Conservation (phyloP, 2,888 invertebrate genomes). For the Alloplasta piceator region DNA sequence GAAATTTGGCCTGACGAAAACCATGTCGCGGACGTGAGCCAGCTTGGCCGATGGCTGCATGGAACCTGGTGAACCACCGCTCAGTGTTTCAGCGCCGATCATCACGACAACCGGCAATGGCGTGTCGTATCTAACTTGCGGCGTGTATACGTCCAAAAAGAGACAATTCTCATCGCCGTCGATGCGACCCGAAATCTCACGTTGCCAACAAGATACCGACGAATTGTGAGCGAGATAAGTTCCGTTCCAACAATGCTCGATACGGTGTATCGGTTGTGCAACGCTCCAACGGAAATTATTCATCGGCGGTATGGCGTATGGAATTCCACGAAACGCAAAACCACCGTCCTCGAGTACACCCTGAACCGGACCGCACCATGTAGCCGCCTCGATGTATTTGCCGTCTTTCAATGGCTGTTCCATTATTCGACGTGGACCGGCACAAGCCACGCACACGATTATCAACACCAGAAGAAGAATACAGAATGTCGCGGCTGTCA, state of each 20-base stretch:
- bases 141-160: slow-evolving; percentile 92
- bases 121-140: slow-evolving; percentile 90
- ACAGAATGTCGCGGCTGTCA: slow-evolving; percentile 85
- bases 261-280: slow-evolving; percentile 87
- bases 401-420: slow-evolving; percentile 89
- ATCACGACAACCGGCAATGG: slow-evolving; percentile 93
- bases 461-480: slow-evolving; percentile 87
- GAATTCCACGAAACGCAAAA: slow-evolving; percentile 92
- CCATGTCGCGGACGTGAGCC: slow-evolving; percentile 90
- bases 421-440: slow-evolving; percentile 85
- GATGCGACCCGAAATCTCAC: slow-evolving; percentile 87
- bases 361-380: slow-evolving; percentile 91
- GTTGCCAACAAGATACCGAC: slow-evolving; percentile 89
- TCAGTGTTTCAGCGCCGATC: slow-evolving; percentile 91
- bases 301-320: slow-evolving; percentile 91
- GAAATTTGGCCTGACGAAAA: slow-evolving; percentile 95
- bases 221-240: slow-evolving; percentile 88
- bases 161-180: slow-evolving; percentile 93
- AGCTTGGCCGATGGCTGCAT: slow-evolving; percentile 90
- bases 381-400: slow-evolving; percentile 89
- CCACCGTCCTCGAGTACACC: slow-evolving; percentile 91
- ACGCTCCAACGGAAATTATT: slow-evolving; percentile 88
- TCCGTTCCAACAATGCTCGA: slow-evolving; percentile 92
- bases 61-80: slow-evolving; percentile 90
- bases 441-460: slow-evolving; percentile 87